Evolutionary conservation across 2,113 vertebrate genomes (phyloP), one percentile per base, ranked within the genome.

Genomic region (Oryzias javanicus): DNA sequence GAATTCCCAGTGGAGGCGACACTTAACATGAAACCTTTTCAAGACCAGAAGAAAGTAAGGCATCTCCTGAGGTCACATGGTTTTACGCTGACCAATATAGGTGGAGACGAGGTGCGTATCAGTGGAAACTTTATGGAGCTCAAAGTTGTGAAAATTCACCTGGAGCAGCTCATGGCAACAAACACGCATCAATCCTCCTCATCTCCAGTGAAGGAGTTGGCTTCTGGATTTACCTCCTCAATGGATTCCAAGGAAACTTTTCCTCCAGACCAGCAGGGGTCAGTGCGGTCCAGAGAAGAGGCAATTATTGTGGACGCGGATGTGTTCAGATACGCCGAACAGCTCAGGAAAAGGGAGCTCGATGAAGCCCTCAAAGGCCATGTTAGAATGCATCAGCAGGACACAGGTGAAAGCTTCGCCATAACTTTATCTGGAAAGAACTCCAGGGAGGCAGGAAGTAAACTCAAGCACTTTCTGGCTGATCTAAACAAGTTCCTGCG

Each of bases 91-190:
- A 2, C 4, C 8, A 4, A 64, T 17, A 14, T 19, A 13, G 2
- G 1, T 1, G 0, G n/a, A 6, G 27, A 22, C 5, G 42, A 2
- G 22, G 19, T 87, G 4, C 47, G 13, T 4, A 59, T 92, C 14
- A 18, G 60, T 22, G 91, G 91, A 0, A 67, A 67, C 2, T 90
- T 92, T 66, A 25, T 52, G 18, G 19, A 67, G 4, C 83, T 93
- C 42, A 68, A 53, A 46, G 64, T 49, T 1, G 60, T 67, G 1
- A 80, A 72, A 40, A 49, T 4, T 13, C 19, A 19, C 6, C 64
- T 91, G 46, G 60, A 85, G 60, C 6, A 42, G 6, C 69, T 85
- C 6, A 47, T 71, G 3, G 0, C 2, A 0, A 40, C 69, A 4
- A 52, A 69, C 40, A 25, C 27, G 0, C 46, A 0, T 40, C n/a